Conservation (phyloP, 53 echinoderm and acorn worm genomes). For the Echinarachnius parma region DNA sequence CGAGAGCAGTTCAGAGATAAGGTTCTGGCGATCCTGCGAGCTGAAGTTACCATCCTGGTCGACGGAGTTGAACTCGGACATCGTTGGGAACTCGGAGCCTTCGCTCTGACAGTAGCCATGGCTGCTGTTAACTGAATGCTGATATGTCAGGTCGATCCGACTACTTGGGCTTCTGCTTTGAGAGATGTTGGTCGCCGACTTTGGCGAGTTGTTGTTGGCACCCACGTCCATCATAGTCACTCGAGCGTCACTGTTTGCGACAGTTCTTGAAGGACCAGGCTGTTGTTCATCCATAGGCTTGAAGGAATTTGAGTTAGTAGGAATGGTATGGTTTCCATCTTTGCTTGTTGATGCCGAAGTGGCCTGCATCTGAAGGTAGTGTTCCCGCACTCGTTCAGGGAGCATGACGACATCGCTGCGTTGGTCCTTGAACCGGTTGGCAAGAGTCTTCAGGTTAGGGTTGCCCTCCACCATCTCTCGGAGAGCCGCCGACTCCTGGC, state of each 20-base stretch:
- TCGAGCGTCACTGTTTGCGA: neutral
- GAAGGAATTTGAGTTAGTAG: too few species aligned
- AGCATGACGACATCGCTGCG: slow-evolving; percentile 39
- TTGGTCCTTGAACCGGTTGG: slow-evolving; percentile 75
- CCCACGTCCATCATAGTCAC: neutral
- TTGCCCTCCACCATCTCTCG: slow-evolving; percentile 67
- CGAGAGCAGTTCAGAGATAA: slow-evolving; percentile 30
- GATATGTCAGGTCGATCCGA: neutral
- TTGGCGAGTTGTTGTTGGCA: neutral
- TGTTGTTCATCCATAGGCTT: neutral
- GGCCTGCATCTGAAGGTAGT: slow-evolving; percentile 51
- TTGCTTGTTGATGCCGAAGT: slow-evolving; percentile 12
- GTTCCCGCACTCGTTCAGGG: slow-evolving; percentile 42
- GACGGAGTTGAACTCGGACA: slow-evolving; percentile 49
- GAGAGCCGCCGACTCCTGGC: slow-evolving; percentile 74
- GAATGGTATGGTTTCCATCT: slow-evolving; percentile 1
- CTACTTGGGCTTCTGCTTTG: neutral
- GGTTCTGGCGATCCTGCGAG: slow-evolving; percentile 13
- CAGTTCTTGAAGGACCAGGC: neutral
- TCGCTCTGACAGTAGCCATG: slow-evolving; percentile 5
- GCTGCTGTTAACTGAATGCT: slow-evolving; percentile 30
- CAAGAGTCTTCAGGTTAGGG: slow-evolving; percentile 77
- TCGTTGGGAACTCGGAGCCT: slow-evolving; percentile 29
- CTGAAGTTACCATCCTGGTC: slow-evolving; percentile 38
- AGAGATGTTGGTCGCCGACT: neutral